phyloP scores from a whole-genome alignment of 2,113 vertebrate genomes.

The Cercopithecus mona region DNA sequence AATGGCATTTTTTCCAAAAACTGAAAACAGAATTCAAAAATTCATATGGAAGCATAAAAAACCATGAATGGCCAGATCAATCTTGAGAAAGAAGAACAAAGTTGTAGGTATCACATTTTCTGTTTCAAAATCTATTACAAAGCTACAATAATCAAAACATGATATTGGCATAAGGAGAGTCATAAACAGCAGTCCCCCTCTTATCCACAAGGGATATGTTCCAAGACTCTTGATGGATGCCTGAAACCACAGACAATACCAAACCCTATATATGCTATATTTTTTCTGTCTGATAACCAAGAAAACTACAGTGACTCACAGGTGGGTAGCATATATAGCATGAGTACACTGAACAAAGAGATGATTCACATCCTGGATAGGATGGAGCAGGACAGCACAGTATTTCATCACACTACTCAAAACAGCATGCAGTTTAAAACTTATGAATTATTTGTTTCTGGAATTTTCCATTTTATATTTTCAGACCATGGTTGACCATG shows the following conservation, averaged over 20 bases:
- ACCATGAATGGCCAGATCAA: neutral
- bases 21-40: neutral
- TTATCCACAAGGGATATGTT: neutral
- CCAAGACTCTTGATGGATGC: neutral
- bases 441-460: neutral
- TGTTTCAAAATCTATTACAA: neutral
- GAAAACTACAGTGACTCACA: neutral
- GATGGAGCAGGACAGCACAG: neutral
- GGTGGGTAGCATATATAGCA: no score
- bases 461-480: neutral
- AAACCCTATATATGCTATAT: neutral
- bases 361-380: neutral
- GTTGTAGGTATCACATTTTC: neutral
- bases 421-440: neutral
- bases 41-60: neutral
- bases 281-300: neutral
- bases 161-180: neutral
- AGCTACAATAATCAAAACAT: neutral
- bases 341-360: neutral
- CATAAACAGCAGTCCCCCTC: neutral
- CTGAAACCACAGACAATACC: neutral
- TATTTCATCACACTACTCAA: neutral
- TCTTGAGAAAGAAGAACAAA: neutral
- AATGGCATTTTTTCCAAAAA: neutral
- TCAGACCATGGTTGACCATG: neutral